These are phyloP conservation scores for Remorina albescens DNA, from an alignment of 2,797 vertebrate species.

Conservation along the genomic window DNA sequence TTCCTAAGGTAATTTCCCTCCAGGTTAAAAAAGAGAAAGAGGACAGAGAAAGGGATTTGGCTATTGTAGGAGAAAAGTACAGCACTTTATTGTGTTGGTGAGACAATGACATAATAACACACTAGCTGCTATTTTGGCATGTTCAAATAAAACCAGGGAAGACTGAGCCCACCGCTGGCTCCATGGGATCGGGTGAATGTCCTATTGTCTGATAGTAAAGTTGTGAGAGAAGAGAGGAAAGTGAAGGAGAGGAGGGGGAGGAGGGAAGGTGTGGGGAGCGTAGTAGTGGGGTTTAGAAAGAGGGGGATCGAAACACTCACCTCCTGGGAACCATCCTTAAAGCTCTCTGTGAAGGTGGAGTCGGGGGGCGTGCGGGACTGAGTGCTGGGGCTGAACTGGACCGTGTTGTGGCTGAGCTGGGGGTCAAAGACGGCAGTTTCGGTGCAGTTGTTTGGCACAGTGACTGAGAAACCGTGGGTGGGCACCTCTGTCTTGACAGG, in stretches of 20 bases:
- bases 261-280: slow-evolving; percentile 28
- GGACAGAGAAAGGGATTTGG: slow-evolving; percentile 81
- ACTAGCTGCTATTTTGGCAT: slow-evolving; percentile 86
- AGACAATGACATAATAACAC: slow-evolving; percentile 90
- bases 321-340: slow-evolving; percentile 95
- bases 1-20: slow-evolving; percentile 82
- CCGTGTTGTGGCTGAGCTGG: slow-evolving; percentile 82
- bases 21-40: slow-evolving; percentile 77
- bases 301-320: slow-evolving; percentile 81
- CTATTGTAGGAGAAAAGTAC: slow-evolving; percentile 87
- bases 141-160: slow-evolving; percentile 88
- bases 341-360: slow-evolving; percentile 95
- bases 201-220: slow-evolving; percentile 79
- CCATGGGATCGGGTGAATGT: slow-evolving; percentile 82
- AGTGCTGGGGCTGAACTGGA: slow-evolving; percentile 89
- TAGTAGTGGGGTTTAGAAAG: slow-evolving; percentile 47
- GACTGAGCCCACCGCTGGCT: slow-evolving; percentile 82
- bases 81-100: slow-evolving; percentile 88
- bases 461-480: slow-evolving; percentile 90
- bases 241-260: slow-evolving; percentile 32
- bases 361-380: slow-evolving; percentile 93
- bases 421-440: slow-evolving; percentile 90
- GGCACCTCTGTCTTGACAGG: slow-evolving; percentile 92
- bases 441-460: slow-evolving; percentile 89
- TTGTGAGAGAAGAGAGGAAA: slow-evolving; percentile 72